Base-by-base conservation (phyloP, 2,888 invertebrate genomes). In the Hypselothyrea guttata region DNA sequence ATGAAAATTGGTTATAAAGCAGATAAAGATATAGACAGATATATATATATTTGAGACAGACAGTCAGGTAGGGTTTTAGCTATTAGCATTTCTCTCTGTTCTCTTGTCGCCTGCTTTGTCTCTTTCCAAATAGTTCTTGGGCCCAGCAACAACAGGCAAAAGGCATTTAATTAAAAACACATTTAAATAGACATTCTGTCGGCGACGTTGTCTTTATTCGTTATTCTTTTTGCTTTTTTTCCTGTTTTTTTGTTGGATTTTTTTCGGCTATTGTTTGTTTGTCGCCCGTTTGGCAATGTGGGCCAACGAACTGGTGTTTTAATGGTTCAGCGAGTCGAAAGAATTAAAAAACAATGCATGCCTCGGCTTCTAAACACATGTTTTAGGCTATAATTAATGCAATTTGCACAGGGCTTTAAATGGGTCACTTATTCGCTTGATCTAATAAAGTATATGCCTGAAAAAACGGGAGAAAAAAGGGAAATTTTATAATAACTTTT, bases 91-190 rank as follows among this genome's bases (percentile, higher is more conserved):
- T 45, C 16, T 12, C 44, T 22, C 16, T 31, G 28, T 47, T 52
- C 8, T 41, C 18, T 22, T 27, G 27, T 12, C 47, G 30, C 62
- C 53, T n/a, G n/a, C n/a, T 47, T 71, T 77, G 78, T 63, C 63
- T 58, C n/a, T 54, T 52, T 15, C 16, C 38, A 35, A 58, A 70
- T 53, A 35, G 34, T 58, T 57, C 44, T 65, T 59, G 57, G 45
- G 51, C 40, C 53, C 52, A 48, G 41, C 11, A 82, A 82, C 76
- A 78, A 79, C 58, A 81, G 71, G 49, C 65, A 74, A 79, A 61
- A 81, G 71, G 49, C 65, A 74, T 77, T 78, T 78, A 81, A 78
- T 78, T 78, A 78, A 84, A 84, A 78, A 74, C 68, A 68, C 82
- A 78, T 84, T 84, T 81, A 63, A 62, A 65, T 83, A 57, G 69